A percentile compares a stretch with the other conserved stretches of the same genome.
phyloP scores from a whole-genome alignment of 2,797 vertebrate species.

The Aphelocoma californica region DNA sequence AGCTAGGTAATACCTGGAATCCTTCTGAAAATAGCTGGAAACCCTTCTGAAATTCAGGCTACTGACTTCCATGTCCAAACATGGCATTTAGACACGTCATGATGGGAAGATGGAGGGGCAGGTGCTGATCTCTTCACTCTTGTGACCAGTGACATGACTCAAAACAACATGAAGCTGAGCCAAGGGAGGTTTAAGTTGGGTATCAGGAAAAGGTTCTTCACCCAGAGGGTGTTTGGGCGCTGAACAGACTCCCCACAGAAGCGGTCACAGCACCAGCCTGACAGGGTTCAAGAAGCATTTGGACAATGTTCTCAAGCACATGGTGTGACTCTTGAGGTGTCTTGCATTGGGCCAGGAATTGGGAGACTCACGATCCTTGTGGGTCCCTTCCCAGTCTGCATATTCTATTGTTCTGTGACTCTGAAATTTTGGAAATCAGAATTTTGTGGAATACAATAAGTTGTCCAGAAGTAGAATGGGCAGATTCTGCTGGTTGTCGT shows the following conservation, averaged over 20 bases:
- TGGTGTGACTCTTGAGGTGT: not conserved
- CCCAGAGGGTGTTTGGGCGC: fast-evolving
- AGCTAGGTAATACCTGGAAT: not conserved
- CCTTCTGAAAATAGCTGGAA: not conserved
- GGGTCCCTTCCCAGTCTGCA: not conserved
- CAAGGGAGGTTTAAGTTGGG: not conserved
- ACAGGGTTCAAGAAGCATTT: not conserved
- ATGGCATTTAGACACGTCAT: not conserved
- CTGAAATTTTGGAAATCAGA: not conserved
- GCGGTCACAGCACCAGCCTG: not conserved
- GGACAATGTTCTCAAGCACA: not conserved
- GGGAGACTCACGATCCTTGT: not conserved
- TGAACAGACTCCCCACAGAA: not conserved
- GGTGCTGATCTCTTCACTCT: not conserved
- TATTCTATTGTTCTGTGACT: not conserved
- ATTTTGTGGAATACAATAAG: not conserved
- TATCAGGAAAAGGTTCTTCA: not conserved
- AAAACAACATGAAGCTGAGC: not conserved
- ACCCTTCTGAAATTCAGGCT: not conserved
- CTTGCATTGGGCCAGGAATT: fast-evolving
- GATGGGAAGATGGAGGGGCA: not conserved
- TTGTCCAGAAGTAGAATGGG: not conserved
- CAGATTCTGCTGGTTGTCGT: not conserved
- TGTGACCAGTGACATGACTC: not conserved
- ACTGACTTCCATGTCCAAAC: not conserved